phyloP scores from a whole-genome alignment of 37 sponge, comb jelly and placozoan species.

The Oopsacas minuta region DNA sequence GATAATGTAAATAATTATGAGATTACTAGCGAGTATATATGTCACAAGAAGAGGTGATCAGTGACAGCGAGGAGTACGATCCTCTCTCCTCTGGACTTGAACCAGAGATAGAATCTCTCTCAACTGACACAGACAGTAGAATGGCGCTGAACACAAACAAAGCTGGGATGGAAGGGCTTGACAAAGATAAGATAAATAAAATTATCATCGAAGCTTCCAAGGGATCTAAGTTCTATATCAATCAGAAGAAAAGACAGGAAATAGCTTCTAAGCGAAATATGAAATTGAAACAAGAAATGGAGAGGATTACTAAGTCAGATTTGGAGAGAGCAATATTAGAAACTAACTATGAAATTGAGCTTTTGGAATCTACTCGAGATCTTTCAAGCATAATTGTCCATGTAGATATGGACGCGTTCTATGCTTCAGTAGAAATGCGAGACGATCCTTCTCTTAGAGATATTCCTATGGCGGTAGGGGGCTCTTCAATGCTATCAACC shows the following conservation, averaged over 20 bases:
- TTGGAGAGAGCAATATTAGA: conserved; percentile 23
- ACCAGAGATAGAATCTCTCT: background rate
- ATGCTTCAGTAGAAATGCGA: conserved; percentile 92
- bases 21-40: no score
- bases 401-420: conserved; percentile 97
- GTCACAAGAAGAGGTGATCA: background rate
- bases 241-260: conserved; percentile 61
- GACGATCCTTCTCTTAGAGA: conserved; percentile 59
- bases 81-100: background rate
- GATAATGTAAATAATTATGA: no score
- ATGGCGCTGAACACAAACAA: conserved; percentile 77
- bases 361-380: conserved; percentile 58
- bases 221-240: conserved; percentile 70
- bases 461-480: conserved; percentile 86
- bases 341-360: conserved; percentile 41
- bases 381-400: conserved; percentile 72
- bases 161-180: conserved; percentile 96
- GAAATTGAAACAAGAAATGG: conserved; percentile 33
- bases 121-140: conserved; percentile 22
- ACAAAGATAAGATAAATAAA: conserved; percentile 64
- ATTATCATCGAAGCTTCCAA: conserved; percentile 84
- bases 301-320: conserved; percentile 36
- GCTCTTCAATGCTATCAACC: conserved; percentile 78
- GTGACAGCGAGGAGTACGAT: background rate
- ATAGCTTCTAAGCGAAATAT: conserved; percentile 29